Evolutionary conservation across 2,113 vertebrate genomes (phyloP).

Genomic region (Calidris pugnax): DNA sequence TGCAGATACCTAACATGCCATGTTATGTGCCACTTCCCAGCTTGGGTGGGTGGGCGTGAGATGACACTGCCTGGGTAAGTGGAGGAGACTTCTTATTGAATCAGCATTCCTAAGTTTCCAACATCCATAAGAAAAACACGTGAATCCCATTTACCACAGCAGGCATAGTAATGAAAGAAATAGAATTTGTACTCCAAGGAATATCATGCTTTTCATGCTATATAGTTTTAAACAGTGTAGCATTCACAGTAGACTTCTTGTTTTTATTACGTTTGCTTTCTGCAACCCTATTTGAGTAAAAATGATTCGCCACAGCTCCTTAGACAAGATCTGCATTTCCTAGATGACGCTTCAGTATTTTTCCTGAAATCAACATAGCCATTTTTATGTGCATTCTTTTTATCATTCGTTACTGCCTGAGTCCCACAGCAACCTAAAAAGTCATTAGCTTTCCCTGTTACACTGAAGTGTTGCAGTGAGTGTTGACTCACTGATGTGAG

Average conservation of each 20-base stretch:
- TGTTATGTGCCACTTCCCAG: neutral
- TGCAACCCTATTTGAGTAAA: neutral
- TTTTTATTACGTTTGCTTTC: neutral
- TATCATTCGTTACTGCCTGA: neutral
- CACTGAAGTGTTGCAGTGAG: neutral
- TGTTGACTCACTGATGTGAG: neutral
- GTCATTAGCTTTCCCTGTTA: neutral
- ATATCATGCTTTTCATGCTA: neutral
- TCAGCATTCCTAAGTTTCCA: neutral
- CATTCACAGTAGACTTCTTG: neutral
- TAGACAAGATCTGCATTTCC: neutral
- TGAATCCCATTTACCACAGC: neutral
- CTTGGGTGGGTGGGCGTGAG: neutral
- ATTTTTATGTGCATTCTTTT: neutral
- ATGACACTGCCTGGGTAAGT: neutral
- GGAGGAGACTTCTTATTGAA: neutral
- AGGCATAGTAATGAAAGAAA: neutral
- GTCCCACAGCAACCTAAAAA: neutral
- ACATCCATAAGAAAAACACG: neutral
- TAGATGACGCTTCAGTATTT: neutral
- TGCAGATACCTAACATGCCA: accelerated
- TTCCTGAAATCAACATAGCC: neutral
- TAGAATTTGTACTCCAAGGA: neutral
- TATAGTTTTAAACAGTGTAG: neutral
- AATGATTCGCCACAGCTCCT: neutral